Evolutionary conservation across 2,888 invertebrate species (phyloP), one percentile per base, ranked within the genome.

Genomic region (Deilephila porcellus): DNA sequence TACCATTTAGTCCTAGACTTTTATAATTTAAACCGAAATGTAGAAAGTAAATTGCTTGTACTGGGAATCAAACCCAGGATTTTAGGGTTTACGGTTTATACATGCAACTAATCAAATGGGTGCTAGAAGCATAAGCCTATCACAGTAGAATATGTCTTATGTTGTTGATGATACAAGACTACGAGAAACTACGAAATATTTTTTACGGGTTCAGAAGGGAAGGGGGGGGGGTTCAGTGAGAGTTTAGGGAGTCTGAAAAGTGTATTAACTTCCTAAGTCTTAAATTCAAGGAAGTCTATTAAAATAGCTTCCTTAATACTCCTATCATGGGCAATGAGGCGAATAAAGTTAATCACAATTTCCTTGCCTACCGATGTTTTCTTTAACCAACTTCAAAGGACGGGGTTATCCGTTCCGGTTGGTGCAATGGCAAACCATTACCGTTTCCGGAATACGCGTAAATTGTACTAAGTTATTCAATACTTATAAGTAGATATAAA

Each of bases 371-470:
- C 25, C 5, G 25, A 60, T 60, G 60, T 62, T 62, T 63, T 63
- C 45, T 45, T 63, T 34, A 19, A 63, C 63, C 3, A 3, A 64
- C 20, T 14, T 64, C 34, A 52, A 67, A 67, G 25, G 20, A 20
- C 25, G 20, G 45, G 45, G 20, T n/a, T 64, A 64, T 25, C 17
- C 25, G 25, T 67, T 67, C 52, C 67, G 52, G 67, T 45, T 64
- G n/a, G 19, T 25, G 67, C 8, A 5, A 17, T 14, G 37, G n/a
- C 37, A 34, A 20, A 37, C n/a, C 14, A 37, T 64, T 37, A 37
- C n/a, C 37, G 8, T 37, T 64, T 37, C 45, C 64, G 20, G 45
- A 14, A 45, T 56, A 56, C 19, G n/a, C 17, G n/a, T 56, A 56
- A 1, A 6, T 5, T 17, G 56, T 1, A n/a, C 56, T 19, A 19